phyloP scores from a whole-genome alignment of 2,797 vertebrate species.

The Delichon dasypus region DNA sequence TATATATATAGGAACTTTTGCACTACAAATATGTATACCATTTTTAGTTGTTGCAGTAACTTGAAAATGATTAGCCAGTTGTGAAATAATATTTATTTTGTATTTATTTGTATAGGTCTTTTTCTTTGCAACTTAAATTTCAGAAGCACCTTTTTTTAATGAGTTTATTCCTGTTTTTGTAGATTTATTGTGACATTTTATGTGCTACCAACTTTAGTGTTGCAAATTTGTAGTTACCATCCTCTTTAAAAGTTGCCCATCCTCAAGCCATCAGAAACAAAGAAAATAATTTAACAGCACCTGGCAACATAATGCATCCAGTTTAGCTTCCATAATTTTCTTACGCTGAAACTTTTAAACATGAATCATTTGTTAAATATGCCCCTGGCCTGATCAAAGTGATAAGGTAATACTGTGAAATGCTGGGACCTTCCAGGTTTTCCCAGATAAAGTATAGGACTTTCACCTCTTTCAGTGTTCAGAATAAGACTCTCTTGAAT shows the following conservation, averaged over 20 bases:
- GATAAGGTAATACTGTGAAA: conserved; percentile 56
- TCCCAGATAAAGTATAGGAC: conserved; percentile 37
- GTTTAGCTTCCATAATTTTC: background rate
- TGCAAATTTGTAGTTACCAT: background rate
- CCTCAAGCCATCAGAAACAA: background rate
- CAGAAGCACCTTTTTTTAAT: background rate
- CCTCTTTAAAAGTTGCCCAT: background rate
- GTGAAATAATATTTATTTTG: background rate
- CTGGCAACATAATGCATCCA: background rate
- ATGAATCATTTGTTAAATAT: background rate
- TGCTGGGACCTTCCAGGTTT: conserved; percentile 26
- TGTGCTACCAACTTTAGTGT: background rate
- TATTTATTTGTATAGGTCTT: background rate
- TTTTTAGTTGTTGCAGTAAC: background rate
- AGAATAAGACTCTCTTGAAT: conserved; percentile 31
- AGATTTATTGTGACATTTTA: background rate
- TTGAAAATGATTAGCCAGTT: background rate
- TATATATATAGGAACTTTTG: background rate
- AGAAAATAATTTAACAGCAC: background rate
- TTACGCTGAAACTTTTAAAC: background rate
- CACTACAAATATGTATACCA: background rate
- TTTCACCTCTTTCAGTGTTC: conserved; percentile 35
- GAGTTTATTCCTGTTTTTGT: background rate
- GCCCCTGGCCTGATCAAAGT: background rate
- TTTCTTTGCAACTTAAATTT: background rate